Evolutionary conservation across 2,113 vertebrate species (phyloP), one percentile per base, ranked within the genome.

Genomic region (Thymallus thymallus): DNA sequence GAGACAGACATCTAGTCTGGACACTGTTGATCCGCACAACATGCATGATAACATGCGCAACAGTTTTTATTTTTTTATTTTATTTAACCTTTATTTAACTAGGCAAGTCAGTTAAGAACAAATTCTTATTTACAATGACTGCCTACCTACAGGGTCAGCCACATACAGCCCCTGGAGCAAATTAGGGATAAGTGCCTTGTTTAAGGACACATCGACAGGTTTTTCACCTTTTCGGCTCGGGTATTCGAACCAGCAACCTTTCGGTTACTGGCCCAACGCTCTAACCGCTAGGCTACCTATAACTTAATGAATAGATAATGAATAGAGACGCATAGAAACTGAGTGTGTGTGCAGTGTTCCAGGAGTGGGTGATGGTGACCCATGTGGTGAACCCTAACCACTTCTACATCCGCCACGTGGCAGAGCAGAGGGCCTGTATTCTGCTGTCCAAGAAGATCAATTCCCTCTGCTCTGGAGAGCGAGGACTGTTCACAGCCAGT

Each of bases 361-460:
- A 87, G 77, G 92, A 94, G 70, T 91, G 94, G 73, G 96, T 98
- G 83, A 83, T 94, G 14, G 92, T 97, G 55, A 94, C 88, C 67
- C 93, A 95, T 30, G 84, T 98, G 55, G 80, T 94, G 88, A 94
- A 93, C 87, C 97, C 97, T 4, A 94, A 90, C 85, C 93, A 96
- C 81, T 98, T 98, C 88, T 98, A 96, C 7, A 20, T 98, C 69
- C 90, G 75, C n/a, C 94, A 92, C 48, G 83, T 93, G 62, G 83
- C 91, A 0, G 93, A 96, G 84, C 93, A 74, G 78, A 94, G 82
- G 80, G 87, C 88, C 62, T 78, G 82, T 0, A 51, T 78, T 56
- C 0, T 80, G 70, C 82, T 99, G 70, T 91, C 91, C 56, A 92
- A 84, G 78, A 95, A 87, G 77, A 75, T 98, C 72, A 89, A 88